Evolutionary conservation across 2,888 invertebrate species (phyloP).

Genomic region (Terebella lapidaria): DNA sequence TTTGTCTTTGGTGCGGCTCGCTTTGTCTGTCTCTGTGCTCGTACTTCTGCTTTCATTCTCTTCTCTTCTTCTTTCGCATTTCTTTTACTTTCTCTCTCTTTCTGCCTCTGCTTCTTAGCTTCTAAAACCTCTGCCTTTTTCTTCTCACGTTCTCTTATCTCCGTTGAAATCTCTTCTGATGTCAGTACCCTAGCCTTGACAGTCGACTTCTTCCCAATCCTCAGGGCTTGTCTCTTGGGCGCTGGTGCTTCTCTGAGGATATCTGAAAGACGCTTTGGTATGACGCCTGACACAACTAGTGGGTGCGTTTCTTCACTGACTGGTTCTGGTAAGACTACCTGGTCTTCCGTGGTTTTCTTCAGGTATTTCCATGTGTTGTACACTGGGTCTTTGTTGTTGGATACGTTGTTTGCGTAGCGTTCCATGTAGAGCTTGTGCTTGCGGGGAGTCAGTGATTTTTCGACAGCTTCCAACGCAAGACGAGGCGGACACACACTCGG

Average conservation of each 20-base stretch:
- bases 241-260: not conserved
- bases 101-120: not conserved
- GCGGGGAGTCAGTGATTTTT: slow-evolving; percentile 1
- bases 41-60: not conserved
- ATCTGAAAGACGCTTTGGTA: not conserved
- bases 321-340: not conserved
- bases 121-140: not conserved
- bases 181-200: slow-evolving; percentile 1
- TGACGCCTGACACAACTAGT: not conserved
- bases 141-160: slow-evolving; percentile 2
- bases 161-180: not conserved
- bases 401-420: not conserved
- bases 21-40: not conserved
- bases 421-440: not conserved
- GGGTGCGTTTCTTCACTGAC: too few relatives aligned
- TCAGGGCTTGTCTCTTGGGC: not conserved
- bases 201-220: not conserved
- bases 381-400: not conserved
- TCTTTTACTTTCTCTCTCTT: too few relatives aligned
- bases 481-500: slow-evolving; percentile 4
- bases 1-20: not conserved
- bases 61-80: not conserved
- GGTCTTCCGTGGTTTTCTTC: not conserved
- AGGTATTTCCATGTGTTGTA: slow-evolving; percentile 1
- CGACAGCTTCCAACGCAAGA: slow-evolving; percentile 3